phyloP scores from a whole-genome alignment of 2,797 vertebrate genomes.

The Heterohyrax brucei region DNA sequence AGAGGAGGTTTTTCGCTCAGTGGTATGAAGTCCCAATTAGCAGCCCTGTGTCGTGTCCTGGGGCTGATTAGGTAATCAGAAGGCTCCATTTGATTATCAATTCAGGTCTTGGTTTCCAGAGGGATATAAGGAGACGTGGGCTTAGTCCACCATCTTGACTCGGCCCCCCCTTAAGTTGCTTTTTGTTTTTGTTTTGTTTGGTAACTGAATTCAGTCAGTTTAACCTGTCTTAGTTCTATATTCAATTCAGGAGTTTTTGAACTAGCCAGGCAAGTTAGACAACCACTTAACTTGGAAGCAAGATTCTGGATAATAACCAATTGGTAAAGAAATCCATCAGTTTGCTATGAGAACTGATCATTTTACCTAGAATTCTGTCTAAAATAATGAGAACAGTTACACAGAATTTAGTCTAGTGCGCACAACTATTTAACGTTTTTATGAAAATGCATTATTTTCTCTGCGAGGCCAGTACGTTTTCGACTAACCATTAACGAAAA shows the following conservation, averaged over 20 bases:
- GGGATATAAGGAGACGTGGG: too few species aligned
- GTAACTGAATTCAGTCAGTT: background rate
- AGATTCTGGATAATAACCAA: background rate
- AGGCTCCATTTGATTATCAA: too few species aligned
- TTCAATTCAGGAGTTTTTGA: background rate
- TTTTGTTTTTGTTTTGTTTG: background rate
- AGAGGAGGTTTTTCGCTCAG: too few species aligned
- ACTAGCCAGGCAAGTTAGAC: background rate
- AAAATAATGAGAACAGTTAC: conserved; percentile 69
- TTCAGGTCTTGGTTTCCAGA: too few species aligned
- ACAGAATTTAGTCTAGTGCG: conserved; percentile 55
- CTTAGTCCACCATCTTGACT: too few species aligned
- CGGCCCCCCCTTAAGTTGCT: too few species aligned
- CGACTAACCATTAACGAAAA: conserved; percentile 43
- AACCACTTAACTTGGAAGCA: background rate
- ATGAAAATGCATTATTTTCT: conserved; percentile 75
- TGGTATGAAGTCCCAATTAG: too few species aligned
- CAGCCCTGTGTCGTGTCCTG: too few species aligned
- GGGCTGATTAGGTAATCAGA: too few species aligned
- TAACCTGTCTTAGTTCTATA: background rate
- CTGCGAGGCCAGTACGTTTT: background rate
- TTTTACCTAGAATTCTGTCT: conserved; percentile 60
- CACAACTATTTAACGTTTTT: conserved; percentile 67
- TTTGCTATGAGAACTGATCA: background rate
- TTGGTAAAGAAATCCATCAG: conserved; percentile 17